Percentiles rank a stretch among this genome's conserved stretches.
Conservation (phyloP, 2,888 invertebrate genomes). For the Tinea semifulvella region DNA sequence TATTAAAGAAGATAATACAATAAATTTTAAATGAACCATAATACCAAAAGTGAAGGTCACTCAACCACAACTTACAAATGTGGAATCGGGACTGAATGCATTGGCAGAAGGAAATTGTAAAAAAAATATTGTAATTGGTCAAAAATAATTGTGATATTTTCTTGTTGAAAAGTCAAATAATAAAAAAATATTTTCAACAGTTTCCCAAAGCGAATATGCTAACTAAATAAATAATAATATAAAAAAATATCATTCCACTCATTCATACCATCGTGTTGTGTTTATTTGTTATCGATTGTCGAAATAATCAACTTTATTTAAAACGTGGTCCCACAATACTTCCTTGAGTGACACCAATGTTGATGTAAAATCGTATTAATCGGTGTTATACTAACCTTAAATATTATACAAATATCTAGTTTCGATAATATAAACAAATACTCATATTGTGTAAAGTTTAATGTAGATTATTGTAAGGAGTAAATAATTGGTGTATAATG, state of each 20-base stretch:
- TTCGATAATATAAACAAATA: too few species aligned
- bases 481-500: too few species aligned
- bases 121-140: background rate
- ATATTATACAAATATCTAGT: too few species aligned
- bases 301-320: too few species aligned
- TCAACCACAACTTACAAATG: constrained; percentile 39
- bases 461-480: too few species aligned
- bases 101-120: background rate
- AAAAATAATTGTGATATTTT: too few species aligned
- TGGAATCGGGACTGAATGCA: constrained; percentile 26
- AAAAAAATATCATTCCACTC: background rate
- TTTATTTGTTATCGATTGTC: too few species aligned
- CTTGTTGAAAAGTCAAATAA: background rate
- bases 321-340: background rate
- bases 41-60: constrained; percentile 24
- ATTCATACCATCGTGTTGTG: too few species aligned
- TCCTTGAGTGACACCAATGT: background rate
- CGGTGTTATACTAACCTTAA: too few species aligned
- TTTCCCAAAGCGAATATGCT: background rate
- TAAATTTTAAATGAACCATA: constrained; percentile 1
- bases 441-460: too few species aligned
- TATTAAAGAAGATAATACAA: too few species aligned
- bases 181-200: constrained; percentile 1
- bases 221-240: background rate
- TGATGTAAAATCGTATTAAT: too few species aligned